Conservation (phyloP, 2,113 vertebrate species). For the Casuarius casuarius region DNA sequence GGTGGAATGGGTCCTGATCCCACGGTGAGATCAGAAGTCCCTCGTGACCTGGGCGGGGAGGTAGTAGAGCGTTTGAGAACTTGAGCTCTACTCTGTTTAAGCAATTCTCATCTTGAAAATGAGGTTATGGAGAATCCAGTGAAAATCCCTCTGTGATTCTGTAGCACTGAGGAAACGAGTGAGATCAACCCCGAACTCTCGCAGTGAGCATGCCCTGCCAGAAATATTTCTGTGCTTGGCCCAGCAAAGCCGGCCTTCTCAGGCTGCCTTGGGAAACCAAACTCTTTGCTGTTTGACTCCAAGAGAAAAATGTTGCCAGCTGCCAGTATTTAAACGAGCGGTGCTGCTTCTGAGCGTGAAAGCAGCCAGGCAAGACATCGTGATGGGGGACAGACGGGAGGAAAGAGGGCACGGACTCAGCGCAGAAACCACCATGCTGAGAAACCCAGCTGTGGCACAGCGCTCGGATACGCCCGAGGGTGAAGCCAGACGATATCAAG, state of each 20-base stretch:
- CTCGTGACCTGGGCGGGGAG: neutral
- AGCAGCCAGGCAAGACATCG: neutral
- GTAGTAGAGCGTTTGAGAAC: neutral
- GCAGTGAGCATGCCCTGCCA: neutral
- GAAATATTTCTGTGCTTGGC: constrained; percentile 6
- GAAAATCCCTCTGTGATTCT: constrained; percentile 7
- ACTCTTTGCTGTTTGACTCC: neutral
- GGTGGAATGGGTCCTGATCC: neutral
- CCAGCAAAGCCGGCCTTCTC: constrained; percentile 28
- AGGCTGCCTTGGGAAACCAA: neutral
- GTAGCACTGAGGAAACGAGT: neutral
- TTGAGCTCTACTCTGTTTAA: neutral
- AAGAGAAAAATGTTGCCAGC: neutral
- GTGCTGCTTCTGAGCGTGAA: neutral
- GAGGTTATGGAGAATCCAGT: neutral
- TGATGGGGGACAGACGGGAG: neutral
- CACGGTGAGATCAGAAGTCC: neutral
- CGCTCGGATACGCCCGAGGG: neutral
- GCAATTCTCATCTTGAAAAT: neutral
- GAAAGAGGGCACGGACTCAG: neutral
- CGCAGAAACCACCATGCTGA: rapidly evolving
- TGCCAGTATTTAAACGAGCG: neutral
- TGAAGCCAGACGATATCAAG: neutral
- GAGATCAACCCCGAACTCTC: constrained; percentile 8
- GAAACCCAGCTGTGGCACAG: neutral